phyloP scores from a whole-genome alignment of 1,140 invertebrate species.

The Drosophila lacteicornis region DNA sequence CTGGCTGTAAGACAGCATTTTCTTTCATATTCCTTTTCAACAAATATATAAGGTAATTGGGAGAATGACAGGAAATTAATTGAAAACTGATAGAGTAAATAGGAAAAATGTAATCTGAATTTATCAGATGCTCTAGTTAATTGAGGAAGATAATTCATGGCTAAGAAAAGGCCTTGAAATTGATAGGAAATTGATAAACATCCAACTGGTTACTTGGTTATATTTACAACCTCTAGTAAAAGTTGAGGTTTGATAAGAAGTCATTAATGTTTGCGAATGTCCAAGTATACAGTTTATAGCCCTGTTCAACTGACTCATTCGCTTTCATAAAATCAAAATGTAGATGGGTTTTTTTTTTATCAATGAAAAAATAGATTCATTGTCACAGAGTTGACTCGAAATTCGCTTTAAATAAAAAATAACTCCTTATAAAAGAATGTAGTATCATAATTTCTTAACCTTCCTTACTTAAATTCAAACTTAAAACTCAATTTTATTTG shows the following conservation, averaged over 20 bases:
- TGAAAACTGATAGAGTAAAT: constrained; percentile 1
- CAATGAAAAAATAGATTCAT: background rate
- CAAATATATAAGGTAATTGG: background rate
- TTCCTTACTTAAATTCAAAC: background rate
- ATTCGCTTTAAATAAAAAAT: background rate
- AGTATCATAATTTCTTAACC: too few relatives aligned
- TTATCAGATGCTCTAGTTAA: background rate
- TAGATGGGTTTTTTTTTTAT: background rate
- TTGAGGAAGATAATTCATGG: background rate
- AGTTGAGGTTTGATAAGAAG: constrained; percentile 3
- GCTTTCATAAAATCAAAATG: background rate
- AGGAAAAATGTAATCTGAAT: background rate
- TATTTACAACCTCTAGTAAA: constrained; percentile 1
- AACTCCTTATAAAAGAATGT: too few relatives aligned
- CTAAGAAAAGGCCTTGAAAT: background rate
- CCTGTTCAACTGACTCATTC: background rate
- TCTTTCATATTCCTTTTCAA: constrained; percentile 14
- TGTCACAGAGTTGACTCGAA: background rate
- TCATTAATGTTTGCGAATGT: background rate
- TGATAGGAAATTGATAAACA: background rate
- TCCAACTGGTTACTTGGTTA: background rate
- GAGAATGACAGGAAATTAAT: constrained; percentile 7
- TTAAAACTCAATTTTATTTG: background rate
- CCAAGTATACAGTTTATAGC: constrained; percentile 2
- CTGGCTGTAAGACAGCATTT: constrained; percentile 25